A percentile compares a stretch with the other conserved stretches of the same genome.
phyloP scores from a whole-genome alignment of 2,888 invertebrate genomes.

The Zelleria hepariella region DNA sequence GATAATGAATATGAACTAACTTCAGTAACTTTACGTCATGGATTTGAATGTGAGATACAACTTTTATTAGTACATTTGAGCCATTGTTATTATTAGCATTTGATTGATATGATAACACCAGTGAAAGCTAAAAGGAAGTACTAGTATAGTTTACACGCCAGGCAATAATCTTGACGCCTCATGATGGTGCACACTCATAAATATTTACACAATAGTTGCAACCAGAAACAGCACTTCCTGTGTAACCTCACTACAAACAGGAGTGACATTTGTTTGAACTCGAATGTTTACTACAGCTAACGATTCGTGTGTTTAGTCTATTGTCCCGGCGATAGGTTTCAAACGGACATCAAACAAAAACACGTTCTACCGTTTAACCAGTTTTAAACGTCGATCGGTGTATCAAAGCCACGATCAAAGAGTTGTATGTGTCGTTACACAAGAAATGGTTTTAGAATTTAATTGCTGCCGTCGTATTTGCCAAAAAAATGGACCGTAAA shows the following conservation, averaged over 20 bases:
- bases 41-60: too few relatives aligned
- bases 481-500: too few relatives aligned
- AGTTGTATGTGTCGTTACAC: not conserved
- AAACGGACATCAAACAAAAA: not conserved
- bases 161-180: not conserved
- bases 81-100: too few relatives aligned
- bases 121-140: too few relatives aligned
- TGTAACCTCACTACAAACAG: not conserved
- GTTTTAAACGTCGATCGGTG: not conserved
- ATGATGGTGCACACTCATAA: not conserved
- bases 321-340: not conserved
- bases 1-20: too few relatives aligned
- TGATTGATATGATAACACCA: too few relatives aligned
- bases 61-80: too few relatives aligned
- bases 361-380: not conserved
- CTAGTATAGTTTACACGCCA: not conserved
- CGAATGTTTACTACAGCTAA: not conserved
- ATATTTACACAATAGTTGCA: not conserved
- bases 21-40: too few relatives aligned
- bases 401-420: not conserved
- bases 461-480: too few relatives aligned
- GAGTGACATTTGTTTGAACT: not conserved
- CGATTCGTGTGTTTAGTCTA: not conserved
- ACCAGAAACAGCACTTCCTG: not conserved
- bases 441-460: not conserved